Percentiles rank a stretch among this genome's conserved stretches.
phyloP scores from a whole-genome alignment of 2,113 vertebrate genomes.

The Chinchilla lanigera region DNA sequence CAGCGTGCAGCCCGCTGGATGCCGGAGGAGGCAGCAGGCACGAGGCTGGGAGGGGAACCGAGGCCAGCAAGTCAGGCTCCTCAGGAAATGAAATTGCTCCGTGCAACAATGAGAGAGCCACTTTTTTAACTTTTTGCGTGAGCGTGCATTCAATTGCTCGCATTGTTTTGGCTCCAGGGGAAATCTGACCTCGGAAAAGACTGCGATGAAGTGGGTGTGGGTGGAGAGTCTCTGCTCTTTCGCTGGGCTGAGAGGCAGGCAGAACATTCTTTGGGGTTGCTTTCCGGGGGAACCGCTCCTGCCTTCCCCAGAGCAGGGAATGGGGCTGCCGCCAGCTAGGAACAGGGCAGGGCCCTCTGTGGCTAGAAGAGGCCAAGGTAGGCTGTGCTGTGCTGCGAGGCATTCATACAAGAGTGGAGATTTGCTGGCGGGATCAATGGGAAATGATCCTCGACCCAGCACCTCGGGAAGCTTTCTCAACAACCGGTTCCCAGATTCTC shows the following conservation, averaged over 20 bases:
- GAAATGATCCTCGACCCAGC: not conserved
- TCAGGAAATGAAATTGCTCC: slow-evolving; percentile 76
- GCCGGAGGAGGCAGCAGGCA: not conserved
- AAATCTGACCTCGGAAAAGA: slow-evolving; percentile 77
- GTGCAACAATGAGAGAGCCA: slow-evolving; percentile 62
- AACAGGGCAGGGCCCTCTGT: not conserved
- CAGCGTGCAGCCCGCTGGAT: not conserved
- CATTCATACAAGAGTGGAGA: not conserved
- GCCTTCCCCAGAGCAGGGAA: not conserved
- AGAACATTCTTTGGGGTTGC: slow-evolving; percentile 45
- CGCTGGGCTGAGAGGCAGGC: not conserved
- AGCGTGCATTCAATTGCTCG: slow-evolving; percentile 65
- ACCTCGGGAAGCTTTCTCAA: not conserved
- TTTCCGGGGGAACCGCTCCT: slow-evolving; percentile 28
- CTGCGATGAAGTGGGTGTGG: slow-evolving; percentile 61
- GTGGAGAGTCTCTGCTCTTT: slow-evolving; percentile 37
- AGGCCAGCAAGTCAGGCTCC: slow-evolving; percentile 66
- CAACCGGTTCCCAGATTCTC: slow-evolving; percentile 35
- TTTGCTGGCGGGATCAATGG: not conserved
- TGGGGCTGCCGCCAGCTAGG: not conserved
- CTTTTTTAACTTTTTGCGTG: slow-evolving; percentile 68
- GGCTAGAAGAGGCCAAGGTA: not conserved
- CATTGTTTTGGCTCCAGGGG: slow-evolving; percentile 74
- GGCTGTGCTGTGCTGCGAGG: not conserved
- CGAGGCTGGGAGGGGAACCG: not conserved